Percentiles rank a stretch among this genome's conserved stretches.
phyloP scores from a whole-genome alignment of 2,888 invertebrate species.

The Cepaea hortensis region DNA sequence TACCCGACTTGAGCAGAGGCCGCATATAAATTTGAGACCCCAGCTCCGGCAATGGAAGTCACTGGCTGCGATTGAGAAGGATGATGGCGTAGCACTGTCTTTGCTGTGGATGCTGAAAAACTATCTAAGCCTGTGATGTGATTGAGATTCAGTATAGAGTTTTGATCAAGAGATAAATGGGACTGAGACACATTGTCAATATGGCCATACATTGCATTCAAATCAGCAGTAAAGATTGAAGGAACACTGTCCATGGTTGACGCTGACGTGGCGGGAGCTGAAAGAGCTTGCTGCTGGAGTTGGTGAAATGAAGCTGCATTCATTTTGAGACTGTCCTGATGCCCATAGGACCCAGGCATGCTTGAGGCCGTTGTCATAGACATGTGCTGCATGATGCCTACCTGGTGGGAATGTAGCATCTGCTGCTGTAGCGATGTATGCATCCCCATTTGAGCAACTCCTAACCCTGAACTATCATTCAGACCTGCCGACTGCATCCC shows the following conservation, averaged over 20 bases:
- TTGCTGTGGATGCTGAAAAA: slow-evolving; percentile 33
- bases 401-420: slow-evolving; percentile 21
- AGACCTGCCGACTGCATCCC: slow-evolving; percentile 16
- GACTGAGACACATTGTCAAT: slow-evolving; percentile 30
- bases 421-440: slow-evolving; percentile 20
- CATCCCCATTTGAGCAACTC: slow-evolving; percentile 6
- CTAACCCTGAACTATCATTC: slow-evolving; percentile 12
- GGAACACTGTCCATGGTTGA: slow-evolving; percentile 21
- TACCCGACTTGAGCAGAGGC: neutral
- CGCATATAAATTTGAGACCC: neutral
- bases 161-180: slow-evolving; percentile 39
- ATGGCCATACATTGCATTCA: slow-evolving; percentile 44
- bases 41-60: neutral
- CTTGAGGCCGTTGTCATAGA: neutral
- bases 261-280: slow-evolving; percentile 12
- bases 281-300: neutral
- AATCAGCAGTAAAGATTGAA: slow-evolving; percentile 42
- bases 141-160: slow-evolving; percentile 29
- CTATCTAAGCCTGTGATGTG: slow-evolving; percentile 30
- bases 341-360: neutral
- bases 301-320: slow-evolving; percentile 21
- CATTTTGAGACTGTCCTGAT: slow-evolving; percentile 28
- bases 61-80: slow-evolving; percentile 28
- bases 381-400: slow-evolving; percentile 11
- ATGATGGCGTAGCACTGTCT: slow-evolving; percentile 38